Percentiles rank a stretch among this genome's conserved stretches.
phyloP scores from a whole-genome alignment of 1,140 invertebrate species.

The Palaemon carinicauda region DNA sequence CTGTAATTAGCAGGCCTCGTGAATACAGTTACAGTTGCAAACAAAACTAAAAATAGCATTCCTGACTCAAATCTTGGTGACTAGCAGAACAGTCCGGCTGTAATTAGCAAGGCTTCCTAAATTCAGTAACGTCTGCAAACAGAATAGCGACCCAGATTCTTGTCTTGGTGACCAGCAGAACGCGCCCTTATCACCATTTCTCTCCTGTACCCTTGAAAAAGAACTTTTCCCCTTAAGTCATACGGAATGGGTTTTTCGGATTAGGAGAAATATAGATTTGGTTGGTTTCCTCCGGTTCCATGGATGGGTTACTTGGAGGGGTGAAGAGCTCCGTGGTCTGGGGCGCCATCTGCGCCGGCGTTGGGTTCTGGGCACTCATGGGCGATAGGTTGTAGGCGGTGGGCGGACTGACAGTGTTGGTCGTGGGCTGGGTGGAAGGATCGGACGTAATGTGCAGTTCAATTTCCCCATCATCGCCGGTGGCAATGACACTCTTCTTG shows the following conservation, averaged over 20 bases:
- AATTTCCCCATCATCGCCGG: constrained; percentile 26
- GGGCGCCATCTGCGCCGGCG: not conserved
- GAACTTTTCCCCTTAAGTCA: not conserved
- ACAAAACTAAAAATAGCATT: too few species aligned
- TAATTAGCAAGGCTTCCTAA: too few species aligned
- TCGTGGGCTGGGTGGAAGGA: not conserved
- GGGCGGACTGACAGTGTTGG: not conserved
- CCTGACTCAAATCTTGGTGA: too few species aligned
- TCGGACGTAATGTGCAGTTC: constrained; percentile 39
- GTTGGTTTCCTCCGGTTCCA: not conserved
- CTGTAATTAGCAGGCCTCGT: too few species aligned
- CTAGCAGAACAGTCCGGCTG: too few species aligned
- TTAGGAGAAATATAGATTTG: constrained; percentile 29
- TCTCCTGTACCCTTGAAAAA: not conserved
- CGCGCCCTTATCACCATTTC: not conserved
- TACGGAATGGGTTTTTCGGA: constrained; percentile 47
- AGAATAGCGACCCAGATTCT: too few species aligned
- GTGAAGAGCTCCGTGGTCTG: constrained; percentile 1
- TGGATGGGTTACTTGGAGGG: not conserved
- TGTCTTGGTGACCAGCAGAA: too few species aligned
- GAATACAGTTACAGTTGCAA: too few species aligned
- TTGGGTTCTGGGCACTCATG: not conserved
- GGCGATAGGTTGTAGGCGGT: constrained; percentile 12
- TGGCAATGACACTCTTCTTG: constrained; percentile 61
- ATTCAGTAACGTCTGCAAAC: too few species aligned